Evolutionary conservation across 1,140 invertebrate species (phyloP).

Genomic region (Trichonephila inaurata): DNA sequence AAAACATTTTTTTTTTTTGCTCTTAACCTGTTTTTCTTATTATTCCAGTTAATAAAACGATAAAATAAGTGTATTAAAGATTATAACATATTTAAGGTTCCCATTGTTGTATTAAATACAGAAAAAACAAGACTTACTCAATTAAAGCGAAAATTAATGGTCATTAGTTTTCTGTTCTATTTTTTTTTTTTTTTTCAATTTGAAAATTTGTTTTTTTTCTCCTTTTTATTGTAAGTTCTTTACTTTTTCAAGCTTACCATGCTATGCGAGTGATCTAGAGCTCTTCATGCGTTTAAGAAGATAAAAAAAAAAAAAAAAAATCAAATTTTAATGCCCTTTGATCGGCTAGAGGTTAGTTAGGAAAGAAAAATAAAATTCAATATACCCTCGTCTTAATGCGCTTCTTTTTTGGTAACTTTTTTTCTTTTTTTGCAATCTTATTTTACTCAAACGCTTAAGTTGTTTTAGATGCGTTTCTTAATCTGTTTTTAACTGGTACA

Average conservation of each 20-base stretch:
- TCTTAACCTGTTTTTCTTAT: not conserved
- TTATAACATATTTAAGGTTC: constrained; percentile 27
- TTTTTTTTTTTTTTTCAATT: not conserved
- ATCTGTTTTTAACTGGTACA: constrained; percentile 65
- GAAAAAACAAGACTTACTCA: constrained; percentile 8
- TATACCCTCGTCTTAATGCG: constrained; percentile 34
- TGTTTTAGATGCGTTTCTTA: constrained; percentile 59
- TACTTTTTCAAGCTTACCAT: not conserved
- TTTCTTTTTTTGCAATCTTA: constrained; percentile 1
- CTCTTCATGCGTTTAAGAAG: constrained; percentile 28
- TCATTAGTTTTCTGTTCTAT: constrained; percentile 23
- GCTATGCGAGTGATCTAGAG: not conserved
- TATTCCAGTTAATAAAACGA: not conserved
- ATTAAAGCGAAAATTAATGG: constrained; percentile 52
- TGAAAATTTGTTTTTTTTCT: constrained; percentile 14
- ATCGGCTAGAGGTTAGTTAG: constrained; percentile 29
- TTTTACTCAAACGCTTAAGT: constrained; percentile 28
- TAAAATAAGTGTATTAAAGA: constrained; percentile 10
- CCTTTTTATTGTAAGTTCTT: constrained; percentile 4
- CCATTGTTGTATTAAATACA: constrained; percentile 8
- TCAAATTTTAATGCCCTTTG: constrained; percentile 47
- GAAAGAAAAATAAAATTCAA: constrained; percentile 51
- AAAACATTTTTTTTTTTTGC: not conserved
- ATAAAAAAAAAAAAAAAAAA: constrained; percentile 30
- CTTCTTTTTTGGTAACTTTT: not conserved